phyloP scores from a whole-genome alignment of 2,888 invertebrate species.

The Synanthedon myopaeformis region DNA sequence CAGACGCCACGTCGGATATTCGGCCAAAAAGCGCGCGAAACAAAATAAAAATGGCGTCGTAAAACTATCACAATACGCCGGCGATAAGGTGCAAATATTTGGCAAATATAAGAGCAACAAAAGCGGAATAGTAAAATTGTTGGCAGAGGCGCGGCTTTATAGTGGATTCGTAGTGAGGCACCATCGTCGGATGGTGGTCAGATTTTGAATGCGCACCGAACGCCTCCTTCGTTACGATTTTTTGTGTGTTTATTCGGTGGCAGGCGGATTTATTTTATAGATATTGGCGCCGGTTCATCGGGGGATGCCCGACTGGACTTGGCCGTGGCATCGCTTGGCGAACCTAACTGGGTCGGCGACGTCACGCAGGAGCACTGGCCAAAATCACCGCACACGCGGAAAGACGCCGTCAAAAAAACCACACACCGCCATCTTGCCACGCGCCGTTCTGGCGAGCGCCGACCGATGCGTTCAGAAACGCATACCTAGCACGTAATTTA shows the following conservation, averaged over 20 bases:
- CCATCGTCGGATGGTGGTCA: constrained; percentile 1
- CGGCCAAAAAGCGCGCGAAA: constrained; percentile 29
- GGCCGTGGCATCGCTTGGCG: constrained; percentile 68
- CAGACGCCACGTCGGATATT: constrained; percentile 29
- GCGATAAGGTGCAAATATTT: constrained; percentile 56
- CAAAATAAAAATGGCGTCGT: constrained; percentile 34
- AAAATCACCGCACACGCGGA: constrained; percentile 63
- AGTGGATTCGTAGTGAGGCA: constrained; percentile 20
- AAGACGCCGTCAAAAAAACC: constrained; percentile 50
- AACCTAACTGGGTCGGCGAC: constrained; percentile 63
- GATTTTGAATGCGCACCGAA: constrained; percentile 19
- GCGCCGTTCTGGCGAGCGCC: constrained; percentile 40
- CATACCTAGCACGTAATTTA: constrained; percentile 53
- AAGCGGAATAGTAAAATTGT: constrained; percentile 49
- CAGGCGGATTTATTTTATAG: constrained; percentile 68
- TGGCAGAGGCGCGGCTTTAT: constrained; percentile 35
- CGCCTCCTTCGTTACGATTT: constrained; percentile 63
- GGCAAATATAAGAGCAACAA: constrained; percentile 56
- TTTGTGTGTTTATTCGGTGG: constrained; percentile 47
- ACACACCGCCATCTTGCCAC: constrained; percentile 47
- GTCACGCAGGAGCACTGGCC: constrained; percentile 63
- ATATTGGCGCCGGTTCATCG: constrained; percentile 68
- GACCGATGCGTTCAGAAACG: constrained; percentile 11
- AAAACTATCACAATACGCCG: constrained; percentile 42
- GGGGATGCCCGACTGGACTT: constrained; percentile 67